Conservation (phyloP, 2,888 invertebrate genomes). For the Scaptomyza caliginosa region DNA sequence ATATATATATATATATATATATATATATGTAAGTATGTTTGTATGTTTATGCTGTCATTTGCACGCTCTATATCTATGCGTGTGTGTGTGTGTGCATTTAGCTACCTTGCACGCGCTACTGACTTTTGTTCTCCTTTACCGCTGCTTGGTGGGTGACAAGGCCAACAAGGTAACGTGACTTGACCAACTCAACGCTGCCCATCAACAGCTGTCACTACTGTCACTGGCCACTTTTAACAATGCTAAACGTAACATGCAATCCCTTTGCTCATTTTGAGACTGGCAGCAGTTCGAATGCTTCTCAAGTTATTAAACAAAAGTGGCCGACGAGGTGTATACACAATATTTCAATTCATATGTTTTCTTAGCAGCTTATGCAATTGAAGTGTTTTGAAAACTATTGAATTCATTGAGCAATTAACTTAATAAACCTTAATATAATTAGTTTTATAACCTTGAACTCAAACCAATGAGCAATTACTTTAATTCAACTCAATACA, state of each 20-base stretch:
- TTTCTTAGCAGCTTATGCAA: too few species aligned
- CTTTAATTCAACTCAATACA: not conserved
- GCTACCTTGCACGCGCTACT: slow-evolving; percentile 9
- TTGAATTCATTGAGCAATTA: too few species aligned
- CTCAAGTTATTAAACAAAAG: not conserved
- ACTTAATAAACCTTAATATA: too few species aligned
- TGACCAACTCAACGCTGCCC: slow-evolving; percentile 24
- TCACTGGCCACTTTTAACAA: not conserved
- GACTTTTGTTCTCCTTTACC: slow-evolving; percentile 16
- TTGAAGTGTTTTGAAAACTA: too few species aligned
- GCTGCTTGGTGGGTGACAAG: slow-evolving; percentile 15
- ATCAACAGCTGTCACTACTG: slow-evolving; percentile 11
- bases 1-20: too few species aligned
- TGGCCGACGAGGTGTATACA: not conserved
- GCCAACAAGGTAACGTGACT: slow-evolving; percentile 39
- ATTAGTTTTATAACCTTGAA: too few species aligned
- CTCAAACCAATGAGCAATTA: not conserved
- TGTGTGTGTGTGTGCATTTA: not conserved
- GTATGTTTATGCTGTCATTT: not conserved
- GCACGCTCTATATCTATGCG: not conserved
- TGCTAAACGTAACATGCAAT: not conserved
- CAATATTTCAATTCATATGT: not conserved
- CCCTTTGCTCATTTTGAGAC: slow-evolving; percentile 11
- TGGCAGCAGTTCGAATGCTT: not conserved
- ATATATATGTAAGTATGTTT: too few species aligned